A percentile compares a stretch with the other conserved stretches of the same genome.
These are phyloP conservation scores for Pogonus chalceus DNA, from an alignment of 1,140 invertebrate species.

Conservation along the genomic window DNA sequence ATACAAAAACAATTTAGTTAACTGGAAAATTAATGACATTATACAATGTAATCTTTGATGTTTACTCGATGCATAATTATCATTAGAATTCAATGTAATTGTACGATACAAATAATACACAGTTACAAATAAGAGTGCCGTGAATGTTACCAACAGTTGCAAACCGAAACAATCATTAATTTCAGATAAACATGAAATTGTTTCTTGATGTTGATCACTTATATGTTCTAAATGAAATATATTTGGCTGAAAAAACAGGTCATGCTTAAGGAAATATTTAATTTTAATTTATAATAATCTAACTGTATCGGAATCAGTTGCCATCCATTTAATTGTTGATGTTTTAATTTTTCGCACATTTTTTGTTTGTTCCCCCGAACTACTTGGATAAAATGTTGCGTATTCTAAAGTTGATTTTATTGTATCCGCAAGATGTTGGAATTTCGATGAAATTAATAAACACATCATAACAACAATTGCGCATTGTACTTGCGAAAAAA, in stretches of 20 bases:
- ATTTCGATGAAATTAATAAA: not conserved
- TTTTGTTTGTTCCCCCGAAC: not conserved
- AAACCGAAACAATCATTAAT: not conserved
- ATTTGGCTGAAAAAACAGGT: not conserved
- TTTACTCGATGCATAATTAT: not conserved
- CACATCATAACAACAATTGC: not conserved
- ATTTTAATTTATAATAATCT: not conserved
- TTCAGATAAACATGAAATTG: not conserved
- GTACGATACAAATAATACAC: slow-evolving; percentile 1
- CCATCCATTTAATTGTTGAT: not conserved
- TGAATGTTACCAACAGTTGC: not conserved
- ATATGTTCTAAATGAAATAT: not conserved
- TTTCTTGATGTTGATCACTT: not conserved
- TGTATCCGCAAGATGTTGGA: not conserved
- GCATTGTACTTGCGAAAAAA: not conserved
- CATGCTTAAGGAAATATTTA: not conserved
- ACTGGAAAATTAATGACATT: not conserved
- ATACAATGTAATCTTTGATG: not conserved
- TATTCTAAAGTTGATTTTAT: not conserved
- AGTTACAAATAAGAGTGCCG: not conserved
- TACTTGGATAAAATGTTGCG: not conserved
- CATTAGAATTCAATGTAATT: not conserved
- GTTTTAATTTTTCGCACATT: not conserved
- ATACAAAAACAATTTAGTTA: not conserved
- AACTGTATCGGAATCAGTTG: not conserved